Evolutionary conservation across 2,888 invertebrate species (phyloP).

Genomic region (Punctoribates punctum): DNA sequence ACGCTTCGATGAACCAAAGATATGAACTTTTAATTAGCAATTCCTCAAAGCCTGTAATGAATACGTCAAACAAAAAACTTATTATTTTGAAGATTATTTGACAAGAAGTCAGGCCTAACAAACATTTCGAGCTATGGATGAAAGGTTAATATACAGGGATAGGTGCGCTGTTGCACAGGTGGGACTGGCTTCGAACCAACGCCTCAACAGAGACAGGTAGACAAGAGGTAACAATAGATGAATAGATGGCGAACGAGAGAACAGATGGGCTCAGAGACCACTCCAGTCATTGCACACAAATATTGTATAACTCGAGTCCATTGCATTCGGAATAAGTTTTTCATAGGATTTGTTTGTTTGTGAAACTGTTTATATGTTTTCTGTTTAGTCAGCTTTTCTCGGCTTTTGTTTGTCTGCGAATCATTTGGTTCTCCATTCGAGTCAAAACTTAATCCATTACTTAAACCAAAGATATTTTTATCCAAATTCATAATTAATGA

Average conservation of each 20-base stretch:
- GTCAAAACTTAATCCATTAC: background rate
- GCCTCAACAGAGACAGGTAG: conserved; percentile 35
- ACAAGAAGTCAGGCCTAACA: conserved; percentile 10
- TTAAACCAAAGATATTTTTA: background rate
- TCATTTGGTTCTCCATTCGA: conserved; percentile 1
- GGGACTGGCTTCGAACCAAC: conserved; percentile 37
- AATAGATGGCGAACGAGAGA: conserved; percentile 22
- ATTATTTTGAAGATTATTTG: conserved; percentile 21
- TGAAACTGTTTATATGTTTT: conserved; percentile 11
- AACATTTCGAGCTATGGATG: conserved; percentile 4
- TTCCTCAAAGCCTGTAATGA: background rate
- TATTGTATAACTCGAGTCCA: conserved; percentile 34
- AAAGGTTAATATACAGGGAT: conserved; percentile 38
- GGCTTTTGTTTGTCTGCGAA: conserved; percentile 32
- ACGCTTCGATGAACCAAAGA: conserved; percentile 6
- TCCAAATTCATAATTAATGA: conserved; percentile 6
- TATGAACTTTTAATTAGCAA: conserved; percentile 23
- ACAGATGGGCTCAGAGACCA: conserved; percentile 34
- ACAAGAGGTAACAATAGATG: conserved; percentile 31
- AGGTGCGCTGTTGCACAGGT: conserved; percentile 27
- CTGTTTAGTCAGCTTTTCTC: conserved; percentile 31
- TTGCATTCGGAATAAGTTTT: conserved; percentile 30
- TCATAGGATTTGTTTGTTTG: conserved; percentile 9
- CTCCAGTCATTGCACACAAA: conserved; percentile 7
- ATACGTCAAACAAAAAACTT: conserved; percentile 20